A percentile compares a stretch with the other conserved stretches of the same genome.
Evolutionary conservation across 1,140 invertebrate genomes (phyloP).

Genomic region (Platorchestia sp.): DNA sequence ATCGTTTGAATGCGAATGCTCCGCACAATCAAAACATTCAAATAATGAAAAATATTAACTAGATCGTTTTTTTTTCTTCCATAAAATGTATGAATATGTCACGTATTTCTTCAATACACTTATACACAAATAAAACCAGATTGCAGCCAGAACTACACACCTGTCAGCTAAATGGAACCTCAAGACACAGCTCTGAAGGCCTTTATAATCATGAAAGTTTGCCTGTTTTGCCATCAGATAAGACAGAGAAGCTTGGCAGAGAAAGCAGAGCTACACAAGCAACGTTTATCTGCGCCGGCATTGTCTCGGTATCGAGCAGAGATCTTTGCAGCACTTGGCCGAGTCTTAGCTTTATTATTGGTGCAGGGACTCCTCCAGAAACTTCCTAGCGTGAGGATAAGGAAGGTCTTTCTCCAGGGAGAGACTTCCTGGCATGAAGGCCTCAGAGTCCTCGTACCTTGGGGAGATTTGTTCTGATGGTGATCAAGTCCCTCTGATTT

Average conservation of each 20-base stretch:
- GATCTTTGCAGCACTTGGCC: neutral
- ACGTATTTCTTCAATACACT: too few relatives aligned
- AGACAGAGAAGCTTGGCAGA: neutral
- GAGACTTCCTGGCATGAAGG: neutral
- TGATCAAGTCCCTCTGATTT: neutral
- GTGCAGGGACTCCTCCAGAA: neutral
- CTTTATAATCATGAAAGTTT: neutral
- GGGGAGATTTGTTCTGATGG: neutral
- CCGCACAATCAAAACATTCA: too few relatives aligned
- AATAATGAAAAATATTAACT: too few relatives aligned
- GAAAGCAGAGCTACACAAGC: neutral
- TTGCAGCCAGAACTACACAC: neutral
- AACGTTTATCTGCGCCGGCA: neutral
- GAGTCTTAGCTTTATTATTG: constrained; percentile 5
- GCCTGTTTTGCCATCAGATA: neutral
- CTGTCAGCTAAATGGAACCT: neutral
- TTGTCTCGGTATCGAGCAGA: constrained; percentile 12
- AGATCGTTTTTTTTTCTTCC: too few relatives aligned
- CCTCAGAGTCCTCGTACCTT: neutral
- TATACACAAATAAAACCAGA: too few relatives aligned
- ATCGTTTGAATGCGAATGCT: too few relatives aligned
- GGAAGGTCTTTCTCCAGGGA: constrained; percentile 10
- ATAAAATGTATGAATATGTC: too few relatives aligned
- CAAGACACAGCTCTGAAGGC: neutral
- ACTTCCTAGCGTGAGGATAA: neutral